Evolutionary conservation across 2,797 vertebrate genomes (phyloP).

Genomic region (Sebastes melanostomus): DNA sequence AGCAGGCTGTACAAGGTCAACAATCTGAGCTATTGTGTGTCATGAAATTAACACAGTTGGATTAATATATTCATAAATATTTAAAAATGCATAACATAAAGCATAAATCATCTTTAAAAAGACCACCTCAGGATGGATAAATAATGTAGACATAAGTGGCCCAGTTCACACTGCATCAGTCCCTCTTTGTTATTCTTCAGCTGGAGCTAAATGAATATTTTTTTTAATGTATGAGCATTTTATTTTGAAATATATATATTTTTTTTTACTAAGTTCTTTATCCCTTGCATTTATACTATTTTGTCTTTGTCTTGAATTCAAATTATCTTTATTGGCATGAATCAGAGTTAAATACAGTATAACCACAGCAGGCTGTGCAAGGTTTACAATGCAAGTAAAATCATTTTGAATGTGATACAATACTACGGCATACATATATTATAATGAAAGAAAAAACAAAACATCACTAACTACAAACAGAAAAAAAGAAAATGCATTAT

Average conservation of each 20-base stretch:
- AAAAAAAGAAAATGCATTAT: not conserved
- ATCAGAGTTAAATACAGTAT: not conserved
- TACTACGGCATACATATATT: not conserved
- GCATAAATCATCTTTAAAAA: not conserved
- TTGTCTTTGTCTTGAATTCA: not conserved
- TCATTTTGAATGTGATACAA: not conserved
- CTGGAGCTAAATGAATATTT: not conserved
- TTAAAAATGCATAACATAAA: not conserved
- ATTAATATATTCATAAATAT: not conserved
- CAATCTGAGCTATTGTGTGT: not conserved
- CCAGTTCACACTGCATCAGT: not conserved
- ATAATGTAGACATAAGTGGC: not conserved
- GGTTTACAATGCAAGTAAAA: not conserved
- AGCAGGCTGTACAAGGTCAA: not conserved
- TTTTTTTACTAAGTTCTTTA: not conserved
- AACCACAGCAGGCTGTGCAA: not conserved
- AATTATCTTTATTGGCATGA: not conserved
- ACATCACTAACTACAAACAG: too few species aligned
- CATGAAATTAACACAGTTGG: not conserved
- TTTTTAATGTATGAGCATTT: too few species aligned
- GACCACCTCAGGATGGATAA: not conserved
- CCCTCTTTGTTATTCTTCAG: not conserved
- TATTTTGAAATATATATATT: not conserved
- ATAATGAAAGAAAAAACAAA: not conserved
- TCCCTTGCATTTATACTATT: not conserved